Evolutionary conservation across 2,888 invertebrate species (phyloP), one percentile per base, ranked within the genome.

Genomic region (Cheiracanthium punctorium): DNA sequence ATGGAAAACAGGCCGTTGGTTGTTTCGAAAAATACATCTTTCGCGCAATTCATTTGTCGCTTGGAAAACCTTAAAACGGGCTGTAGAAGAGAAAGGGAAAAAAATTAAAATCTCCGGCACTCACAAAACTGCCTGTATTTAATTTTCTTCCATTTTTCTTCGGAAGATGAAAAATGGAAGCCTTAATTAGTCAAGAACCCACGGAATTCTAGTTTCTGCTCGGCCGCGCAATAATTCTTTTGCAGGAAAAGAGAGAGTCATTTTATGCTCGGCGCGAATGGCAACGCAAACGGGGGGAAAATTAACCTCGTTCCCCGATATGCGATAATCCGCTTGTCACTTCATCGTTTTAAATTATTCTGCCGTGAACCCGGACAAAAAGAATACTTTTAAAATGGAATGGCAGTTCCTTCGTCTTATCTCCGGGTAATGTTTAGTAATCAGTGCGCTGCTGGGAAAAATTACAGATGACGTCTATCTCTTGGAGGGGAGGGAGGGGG

Each of bases 311-410:
- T 52, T 24, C 30, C 37, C 20, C 52, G 52, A 81, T 48, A 72
- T 74, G 73, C 24, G 73, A 52, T 81, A 74, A 74, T 81, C 74
- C 80, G 52, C 73, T 28, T 81, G 80, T 81, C 80, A 74, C 48
- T 80, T 74, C 67, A 67, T 74, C 80, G 43, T 73, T 67, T 33
- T 69, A 69, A 81, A 48, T 74, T 69, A 74, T 74, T 43, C 48
- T 58, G 58, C 58, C 73, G 48, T 32, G 67, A 67, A 81, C 74
- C 69, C 67, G 79, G 58, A 7, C 24, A 58, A 58, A 58, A 58
- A 58, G 58, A 58, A 58, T n/a, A 58, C 58, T 58, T 58, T 58
- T 58, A 58, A 58, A 58, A 58, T 12, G 58, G 24, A 58, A 58
- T 58, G 58, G 58, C 58, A 58, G 58, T 58, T 58, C 24, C 58